Evolutionary conservation across 2,797 vertebrate species (phyloP).

Genomic region (Macropus fuliginosus): DNA sequence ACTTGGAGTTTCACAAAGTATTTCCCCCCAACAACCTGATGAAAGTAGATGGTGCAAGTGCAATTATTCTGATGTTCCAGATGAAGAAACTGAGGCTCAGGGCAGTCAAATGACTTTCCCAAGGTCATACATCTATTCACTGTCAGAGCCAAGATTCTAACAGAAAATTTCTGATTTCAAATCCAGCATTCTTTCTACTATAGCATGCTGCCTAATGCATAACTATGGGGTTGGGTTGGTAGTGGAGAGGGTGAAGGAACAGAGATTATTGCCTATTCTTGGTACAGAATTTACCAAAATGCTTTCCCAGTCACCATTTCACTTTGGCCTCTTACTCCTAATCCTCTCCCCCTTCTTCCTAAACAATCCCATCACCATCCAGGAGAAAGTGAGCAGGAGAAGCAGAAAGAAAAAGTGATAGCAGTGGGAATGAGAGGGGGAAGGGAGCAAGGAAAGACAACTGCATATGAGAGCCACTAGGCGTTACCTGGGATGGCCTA

Average conservation of each 20-base stretch:
- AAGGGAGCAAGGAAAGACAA: not conserved
- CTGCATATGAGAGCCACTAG: not conserved
- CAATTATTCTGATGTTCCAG: not conserved
- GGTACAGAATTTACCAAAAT: not conserved
- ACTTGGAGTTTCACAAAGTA: not conserved
- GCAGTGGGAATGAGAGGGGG: not conserved
- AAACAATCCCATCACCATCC: not conserved
- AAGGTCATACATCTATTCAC: not conserved
- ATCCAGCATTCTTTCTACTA: not conserved
- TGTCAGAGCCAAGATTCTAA: not conserved
- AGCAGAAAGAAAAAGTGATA: not conserved
- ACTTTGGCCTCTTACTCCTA: not conserved
- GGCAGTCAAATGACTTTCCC: not conserved
- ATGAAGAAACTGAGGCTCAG: not conserved
- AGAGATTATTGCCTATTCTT: not conserved
- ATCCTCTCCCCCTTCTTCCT: not conserved
- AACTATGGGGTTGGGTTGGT: not conserved
- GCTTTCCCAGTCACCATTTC: not conserved
- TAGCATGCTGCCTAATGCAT: not conserved
- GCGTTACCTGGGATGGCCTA: not conserved
- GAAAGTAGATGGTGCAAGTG: not conserved
- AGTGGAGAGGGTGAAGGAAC: not conserved
- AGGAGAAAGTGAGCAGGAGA: not conserved
- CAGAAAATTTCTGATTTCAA: not conserved
- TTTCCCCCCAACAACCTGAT: not conserved